phyloP scores from a whole-genome alignment of 1,140 invertebrate genomes.

The Lordiphosa clarofinis region DNA sequence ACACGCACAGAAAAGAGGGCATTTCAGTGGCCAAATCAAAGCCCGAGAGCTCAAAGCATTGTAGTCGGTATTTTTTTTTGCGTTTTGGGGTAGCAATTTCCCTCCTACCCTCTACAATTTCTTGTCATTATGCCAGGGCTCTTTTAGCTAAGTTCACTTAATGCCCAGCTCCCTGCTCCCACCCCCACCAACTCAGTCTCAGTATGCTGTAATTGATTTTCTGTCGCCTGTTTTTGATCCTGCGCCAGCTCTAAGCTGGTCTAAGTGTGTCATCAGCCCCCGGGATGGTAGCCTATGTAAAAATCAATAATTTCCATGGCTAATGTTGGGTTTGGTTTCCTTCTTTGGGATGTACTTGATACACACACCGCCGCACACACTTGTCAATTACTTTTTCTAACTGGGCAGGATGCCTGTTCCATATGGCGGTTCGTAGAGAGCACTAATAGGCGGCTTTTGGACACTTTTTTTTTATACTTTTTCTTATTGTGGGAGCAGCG shows the following conservation, averaged over 20 bases:
- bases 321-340: slow-evolving; percentile 53
- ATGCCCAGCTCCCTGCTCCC: slow-evolving; percentile 18
- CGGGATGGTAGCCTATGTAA: slow-evolving; percentile 36
- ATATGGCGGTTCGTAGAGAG: slow-evolving; percentile 46
- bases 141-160: slow-evolving; percentile 68
- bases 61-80: slow-evolving; percentile 47
- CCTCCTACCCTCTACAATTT: slow-evolving; percentile 2
- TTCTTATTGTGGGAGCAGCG: slow-evolving; percentile 12
- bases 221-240: slow-evolving; percentile 36
- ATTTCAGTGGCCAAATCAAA: slow-evolving; percentile 58
- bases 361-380: slow-evolving; percentile 13
- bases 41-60: slow-evolving; percentile 41
- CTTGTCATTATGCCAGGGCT: slow-evolving; percentile 56
- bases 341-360: slow-evolving; percentile 62
- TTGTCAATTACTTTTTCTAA: slow-evolving; percentile 59
- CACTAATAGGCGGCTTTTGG: slow-evolving; percentile 35
- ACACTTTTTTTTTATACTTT: slow-evolving; percentile 2
- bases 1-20: slow-evolving; percentile 20
- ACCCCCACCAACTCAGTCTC: neutral
- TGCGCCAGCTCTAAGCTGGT: slow-evolving; percentile 2
- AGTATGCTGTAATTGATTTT: slow-evolving; percentile 63
- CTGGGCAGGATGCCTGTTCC: slow-evolving; percentile 31
- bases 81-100: slow-evolving; percentile 46
- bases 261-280: slow-evolving; percentile 55
- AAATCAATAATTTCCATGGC: slow-evolving; percentile 70